phyloP scores from a whole-genome alignment of 1,140 invertebrate species.

The Ephestia elutella region DNA sequence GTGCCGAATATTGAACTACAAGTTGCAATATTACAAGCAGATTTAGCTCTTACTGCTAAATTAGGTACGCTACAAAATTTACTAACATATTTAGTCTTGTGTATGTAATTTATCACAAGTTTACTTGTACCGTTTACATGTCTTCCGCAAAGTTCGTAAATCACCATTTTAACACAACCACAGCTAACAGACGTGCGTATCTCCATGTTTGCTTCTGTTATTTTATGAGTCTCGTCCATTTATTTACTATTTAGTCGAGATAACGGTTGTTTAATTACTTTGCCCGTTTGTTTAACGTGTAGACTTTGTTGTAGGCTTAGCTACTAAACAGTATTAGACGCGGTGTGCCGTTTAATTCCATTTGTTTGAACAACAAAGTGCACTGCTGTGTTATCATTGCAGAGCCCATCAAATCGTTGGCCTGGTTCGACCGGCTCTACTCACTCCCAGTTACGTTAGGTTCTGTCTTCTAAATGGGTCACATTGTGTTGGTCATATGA shows the following conservation, averaged over 20 bases:
- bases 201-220: conserved; percentile 37
- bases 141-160: neutral
- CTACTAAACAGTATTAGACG: conserved; percentile 10
- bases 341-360: conserved; percentile 6
- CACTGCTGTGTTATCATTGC: conserved; percentile 11
- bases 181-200: neutral
- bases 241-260: conserved; percentile 50
- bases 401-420: conserved; percentile 8
- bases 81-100: no score
- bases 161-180: conserved; percentile 3
- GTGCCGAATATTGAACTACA: no score
- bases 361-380: conserved; percentile 14
- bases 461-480: conserved; percentile 1
- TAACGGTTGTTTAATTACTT: conserved; percentile 59
- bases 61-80: no score
- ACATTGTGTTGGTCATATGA: neutral
- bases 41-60: no score
- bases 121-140: no score
- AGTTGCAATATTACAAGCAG: no score
- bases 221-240: conserved; percentile 47
- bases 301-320: conserved; percentile 29
- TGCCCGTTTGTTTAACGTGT: conserved; percentile 44
- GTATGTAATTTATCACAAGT: no score
- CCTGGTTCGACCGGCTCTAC: conserved; percentile 19
- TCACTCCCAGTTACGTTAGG: conserved; percentile 16